A percentile compares a stretch with the other conserved stretches of the same genome.
phyloP scores from a whole-genome alignment of 1,140 invertebrate genomes.

The Polypedilum pembai region DNA sequence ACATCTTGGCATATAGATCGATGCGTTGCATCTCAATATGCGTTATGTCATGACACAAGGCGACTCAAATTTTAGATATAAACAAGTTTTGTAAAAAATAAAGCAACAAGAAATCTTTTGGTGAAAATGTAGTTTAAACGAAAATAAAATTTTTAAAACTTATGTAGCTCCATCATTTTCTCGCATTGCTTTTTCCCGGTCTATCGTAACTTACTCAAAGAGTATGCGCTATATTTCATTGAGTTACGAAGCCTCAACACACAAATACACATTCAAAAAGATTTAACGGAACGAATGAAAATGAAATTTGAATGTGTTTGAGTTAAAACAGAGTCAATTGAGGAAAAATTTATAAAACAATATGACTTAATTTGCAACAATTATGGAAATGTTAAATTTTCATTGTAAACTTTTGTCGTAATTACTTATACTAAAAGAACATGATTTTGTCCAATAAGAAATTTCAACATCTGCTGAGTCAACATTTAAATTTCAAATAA shows the following conservation, averaged over 20 bases:
- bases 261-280: constrained; percentile 15
- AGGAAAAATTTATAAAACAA: not conserved
- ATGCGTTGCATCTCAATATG: not conserved
- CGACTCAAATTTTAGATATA: not conserved
- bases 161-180: no score
- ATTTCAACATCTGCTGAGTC: no score
- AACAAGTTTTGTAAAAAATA: not conserved
- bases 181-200: no score
- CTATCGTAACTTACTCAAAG: not conserved
- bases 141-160: no score
- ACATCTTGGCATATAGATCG: not conserved
- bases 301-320: not conserved
- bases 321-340: not conserved
- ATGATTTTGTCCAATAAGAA: no score
- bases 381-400: not conserved
- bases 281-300: not conserved
- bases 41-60: not conserved
- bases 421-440: no score
- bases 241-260: not conserved
- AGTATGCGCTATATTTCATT: not conserved
- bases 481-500: no score
- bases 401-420: not conserved
- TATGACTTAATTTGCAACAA: not conserved
- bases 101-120: not conserved
- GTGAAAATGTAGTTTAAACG: no score